phyloP scores from a whole-genome alignment of 2,113 vertebrate genomes.

The Callaeas wilsoni region DNA sequence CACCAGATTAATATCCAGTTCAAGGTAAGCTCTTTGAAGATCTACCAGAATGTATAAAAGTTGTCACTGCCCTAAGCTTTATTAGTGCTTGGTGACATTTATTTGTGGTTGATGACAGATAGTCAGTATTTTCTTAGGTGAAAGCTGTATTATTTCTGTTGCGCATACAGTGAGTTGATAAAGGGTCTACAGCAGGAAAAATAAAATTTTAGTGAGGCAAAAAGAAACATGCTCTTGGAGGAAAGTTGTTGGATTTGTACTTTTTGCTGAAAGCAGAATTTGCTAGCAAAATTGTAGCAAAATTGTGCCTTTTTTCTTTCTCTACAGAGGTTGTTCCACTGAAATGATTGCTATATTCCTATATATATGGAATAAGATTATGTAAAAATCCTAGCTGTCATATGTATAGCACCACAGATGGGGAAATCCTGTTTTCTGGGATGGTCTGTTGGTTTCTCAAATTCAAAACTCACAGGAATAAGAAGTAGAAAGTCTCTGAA shows the following conservation, averaged over 20 bases:
- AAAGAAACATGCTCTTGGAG: background rate
- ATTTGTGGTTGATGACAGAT: background rate
- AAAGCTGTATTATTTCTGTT: background rate
- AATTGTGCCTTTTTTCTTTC: background rate
- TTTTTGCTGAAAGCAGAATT: background rate
- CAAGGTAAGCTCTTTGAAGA: background rate
- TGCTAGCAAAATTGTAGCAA: background rate
- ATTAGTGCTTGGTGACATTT: background rate
- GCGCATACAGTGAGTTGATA: background rate
- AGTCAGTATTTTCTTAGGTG: background rate
- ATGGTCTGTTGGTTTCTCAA: background rate
- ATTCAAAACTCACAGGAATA: background rate
- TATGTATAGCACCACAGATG: background rate
- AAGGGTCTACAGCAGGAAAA: background rate
- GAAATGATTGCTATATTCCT: background rate
- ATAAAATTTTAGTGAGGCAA: background rate
- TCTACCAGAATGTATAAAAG: background rate
- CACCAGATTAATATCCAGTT: background rate
- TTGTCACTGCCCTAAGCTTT: background rate
- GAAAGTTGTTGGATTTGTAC: background rate
- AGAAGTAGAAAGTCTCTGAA: background rate
- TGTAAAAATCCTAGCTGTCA: background rate
- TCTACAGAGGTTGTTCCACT: background rate
- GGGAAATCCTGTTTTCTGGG: background rate
- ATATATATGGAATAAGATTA: background rate